Evolutionary conservation across 1,140 invertebrate genomes (phyloP), one percentile per base, ranked within the genome.

Genomic region (Lordiphosa collinella): DNA sequence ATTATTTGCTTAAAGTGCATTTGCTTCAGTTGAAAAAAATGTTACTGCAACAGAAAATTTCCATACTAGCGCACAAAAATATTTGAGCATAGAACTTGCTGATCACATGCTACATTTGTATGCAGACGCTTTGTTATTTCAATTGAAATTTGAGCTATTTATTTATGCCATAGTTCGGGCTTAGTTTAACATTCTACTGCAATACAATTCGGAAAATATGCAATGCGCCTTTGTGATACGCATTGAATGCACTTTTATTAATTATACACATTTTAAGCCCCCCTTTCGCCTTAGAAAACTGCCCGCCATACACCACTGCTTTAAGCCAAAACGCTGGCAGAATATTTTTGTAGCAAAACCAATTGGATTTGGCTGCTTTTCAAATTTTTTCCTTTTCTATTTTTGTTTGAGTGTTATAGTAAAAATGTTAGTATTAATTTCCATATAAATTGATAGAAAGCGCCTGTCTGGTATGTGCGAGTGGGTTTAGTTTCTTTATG

Each of bases 361-460:
- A 71, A 82, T 80, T 75, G 43, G 43, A 67, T 51, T 80, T 71
- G 56, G 59, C 48, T 62, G 38, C 61, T 60, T 37, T 29, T 58
- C 38, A 55, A 29, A 11, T 38, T 8, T 59, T 46, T 14, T 29
- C 14, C 0, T 22, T 51, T 65, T 65, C 37, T 37, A 32, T 25
- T 62, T 47, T 62, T 38, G 25, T 31, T 35, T 40, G 41, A 13
- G 36, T 37, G 53, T 38, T 52, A 25, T 43, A 55, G 75, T 58
- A 80, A 80, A 82, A 82, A 76, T 72, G 67, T 67, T 82, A 61
- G 76, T 82, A 80, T 80, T 80, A 80, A 80, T 80, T 80, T 80
- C 76, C 76, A 80, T 80, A 76, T 82, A 80, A 68, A 80, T 80
- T 80, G 76, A 66, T 69, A 50, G 54, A 43, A 64, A 53, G 56